Conservation (phyloP, 2,113 vertebrate genomes). For the Sebastes schlegelii region DNA sequence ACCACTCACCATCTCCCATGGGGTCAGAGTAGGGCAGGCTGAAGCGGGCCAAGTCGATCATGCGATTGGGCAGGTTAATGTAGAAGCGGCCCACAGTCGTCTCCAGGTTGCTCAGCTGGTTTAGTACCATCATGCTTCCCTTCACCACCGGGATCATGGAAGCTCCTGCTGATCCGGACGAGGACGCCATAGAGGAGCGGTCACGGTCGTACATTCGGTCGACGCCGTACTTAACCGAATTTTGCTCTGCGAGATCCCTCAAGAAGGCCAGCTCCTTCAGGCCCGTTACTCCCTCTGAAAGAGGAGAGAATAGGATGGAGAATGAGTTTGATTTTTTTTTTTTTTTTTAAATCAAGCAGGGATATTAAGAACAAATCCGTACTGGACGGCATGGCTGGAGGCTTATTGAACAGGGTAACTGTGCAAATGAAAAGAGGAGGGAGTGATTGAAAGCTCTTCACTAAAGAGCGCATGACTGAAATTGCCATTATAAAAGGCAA, state of each 20-base stretch:
- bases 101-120: constrained; percentile 98
- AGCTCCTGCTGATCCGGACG: constrained; percentile 36
- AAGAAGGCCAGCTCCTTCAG: constrained; percentile 97
- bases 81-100: constrained; percentile 97
- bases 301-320: neutral
- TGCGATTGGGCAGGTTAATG: constrained; percentile 97
- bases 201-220: constrained; percentile 81
- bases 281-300: constrained; percentile 92
- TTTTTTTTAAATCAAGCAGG: neutral
- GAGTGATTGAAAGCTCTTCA: constrained; percentile 31
- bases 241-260: constrained; percentile 96
- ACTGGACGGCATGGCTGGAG: constrained; percentile 22
- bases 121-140: constrained; percentile 99
- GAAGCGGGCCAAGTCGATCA: constrained; percentile 96
- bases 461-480: constrained; percentile 34
- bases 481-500: constrained; percentile 15
- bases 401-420: constrained; percentile 7
- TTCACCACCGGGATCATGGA: constrained; percentile 88
- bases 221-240: constrained; percentile 91
- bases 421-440: constrained; percentile 22
- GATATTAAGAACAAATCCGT: constrained; percentile 27
- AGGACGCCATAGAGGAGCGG: constrained; percentile 28
- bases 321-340: neutral
- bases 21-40: constrained; percentile 96
- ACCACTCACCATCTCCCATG: constrained; percentile 94